Evolutionary conservation across 1,140 invertebrate species (phyloP).

Genomic region (Cylas formicarius): DNA sequence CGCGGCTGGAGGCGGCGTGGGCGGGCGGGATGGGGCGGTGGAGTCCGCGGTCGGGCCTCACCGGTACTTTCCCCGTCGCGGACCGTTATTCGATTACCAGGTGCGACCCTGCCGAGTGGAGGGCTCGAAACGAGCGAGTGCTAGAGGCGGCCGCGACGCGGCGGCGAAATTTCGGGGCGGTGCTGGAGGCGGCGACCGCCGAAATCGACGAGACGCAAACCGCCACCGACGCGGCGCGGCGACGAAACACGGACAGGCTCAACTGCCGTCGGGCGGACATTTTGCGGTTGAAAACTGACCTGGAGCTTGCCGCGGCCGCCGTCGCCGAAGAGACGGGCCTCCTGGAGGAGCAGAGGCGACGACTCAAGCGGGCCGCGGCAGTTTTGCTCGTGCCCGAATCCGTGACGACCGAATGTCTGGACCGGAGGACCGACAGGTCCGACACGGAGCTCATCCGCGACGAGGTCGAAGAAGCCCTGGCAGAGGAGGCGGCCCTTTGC

Average conservation of each 20-base stretch:
- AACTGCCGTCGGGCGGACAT: constrained; percentile 55
- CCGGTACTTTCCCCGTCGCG: constrained; percentile 60
- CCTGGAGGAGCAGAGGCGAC: constrained; percentile 54
- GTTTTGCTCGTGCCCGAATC: constrained; percentile 58
- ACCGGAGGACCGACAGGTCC: constrained; percentile 62
- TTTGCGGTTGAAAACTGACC: constrained; percentile 58
- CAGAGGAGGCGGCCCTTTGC: constrained; percentile 63
- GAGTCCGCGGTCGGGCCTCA: constrained; percentile 57
- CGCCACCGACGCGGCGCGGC: constrained; percentile 57
- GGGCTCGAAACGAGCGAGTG: constrained; percentile 53
- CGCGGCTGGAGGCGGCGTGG: constrained; percentile 59
- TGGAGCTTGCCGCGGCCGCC: constrained; percentile 56
- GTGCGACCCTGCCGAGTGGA: constrained; percentile 62
- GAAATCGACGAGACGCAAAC: constrained; percentile 49
- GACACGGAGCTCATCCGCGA: constrained; percentile 76
- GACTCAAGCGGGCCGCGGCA: constrained; percentile 56
- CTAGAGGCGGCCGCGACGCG: constrained; percentile 44
- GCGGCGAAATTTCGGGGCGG: not conserved
- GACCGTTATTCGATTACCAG: constrained; percentile 67
- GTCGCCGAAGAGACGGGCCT: constrained; percentile 60
- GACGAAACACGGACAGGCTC: constrained; percentile 55
- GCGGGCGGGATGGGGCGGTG: constrained; percentile 62
- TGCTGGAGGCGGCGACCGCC: not conserved
- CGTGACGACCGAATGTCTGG: constrained; percentile 61
- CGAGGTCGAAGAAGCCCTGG: constrained; percentile 69